phyloP scores from a whole-genome alignment of 2,888 invertebrate genomes.

The Cepaea hortensis region DNA sequence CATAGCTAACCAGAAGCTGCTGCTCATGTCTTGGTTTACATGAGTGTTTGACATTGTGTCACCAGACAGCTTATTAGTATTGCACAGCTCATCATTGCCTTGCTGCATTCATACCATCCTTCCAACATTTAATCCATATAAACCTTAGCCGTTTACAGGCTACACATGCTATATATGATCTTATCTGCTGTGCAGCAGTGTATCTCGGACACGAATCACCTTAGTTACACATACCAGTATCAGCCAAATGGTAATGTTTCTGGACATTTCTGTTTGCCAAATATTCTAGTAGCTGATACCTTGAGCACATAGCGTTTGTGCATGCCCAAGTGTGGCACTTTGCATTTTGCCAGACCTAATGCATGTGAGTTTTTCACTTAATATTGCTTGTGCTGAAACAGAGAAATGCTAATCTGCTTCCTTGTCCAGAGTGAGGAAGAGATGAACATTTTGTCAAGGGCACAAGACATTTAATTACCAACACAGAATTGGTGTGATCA shows the following conservation, averaged over 20 bases:
- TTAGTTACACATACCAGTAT: not conserved
- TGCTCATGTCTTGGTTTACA: not conserved
- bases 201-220: constrained; percentile 20
- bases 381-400: not conserved
- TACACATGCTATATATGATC: constrained; percentile 7
- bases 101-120: not conserved
- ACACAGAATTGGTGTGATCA: too few relatives aligned
- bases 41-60: not conserved
- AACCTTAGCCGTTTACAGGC: not conserved
- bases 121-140: not conserved
- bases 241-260: constrained; percentile 39
- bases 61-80: not conserved
- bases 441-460: too few relatives aligned
- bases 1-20: too few relatives aligned
- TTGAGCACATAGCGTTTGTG: constrained; percentile 2
- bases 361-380: constrained; percentile 10
- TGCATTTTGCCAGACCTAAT: not conserved
- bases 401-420: not conserved
- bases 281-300: constrained; percentile 25
- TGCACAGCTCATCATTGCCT: not conserved
- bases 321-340: constrained; percentile 5
- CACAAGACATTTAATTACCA: too few relatives aligned
- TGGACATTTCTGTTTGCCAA: not conserved
- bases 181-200: constrained; percentile 38
- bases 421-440: too few relatives aligned